A percentile compares a stretch with the other conserved stretches of the same genome.
Evolutionary conservation across 2,888 invertebrate genomes (phyloP).

Genomic region (Acheta domesticus): DNA sequence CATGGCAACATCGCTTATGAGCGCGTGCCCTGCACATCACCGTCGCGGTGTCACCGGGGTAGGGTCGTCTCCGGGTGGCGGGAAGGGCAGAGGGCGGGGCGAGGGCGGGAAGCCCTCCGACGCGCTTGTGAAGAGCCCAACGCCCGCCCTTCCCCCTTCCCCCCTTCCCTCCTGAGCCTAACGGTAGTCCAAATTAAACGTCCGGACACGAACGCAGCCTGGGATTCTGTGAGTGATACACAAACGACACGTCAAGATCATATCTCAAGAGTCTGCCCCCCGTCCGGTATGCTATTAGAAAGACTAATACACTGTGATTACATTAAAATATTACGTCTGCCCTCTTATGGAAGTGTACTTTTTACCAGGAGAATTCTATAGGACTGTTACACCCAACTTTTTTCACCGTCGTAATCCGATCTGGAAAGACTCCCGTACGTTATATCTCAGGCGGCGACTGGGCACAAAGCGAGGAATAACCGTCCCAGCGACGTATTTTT

Average conservation of each 20-base stretch:
- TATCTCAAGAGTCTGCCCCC: not conserved
- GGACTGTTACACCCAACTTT: slow-evolving; percentile 18
- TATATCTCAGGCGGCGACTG: not conserved
- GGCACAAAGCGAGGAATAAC: not conserved
- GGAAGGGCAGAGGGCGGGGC: not conserved
- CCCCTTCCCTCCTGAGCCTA: not conserved
- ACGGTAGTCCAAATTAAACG: slow-evolving; percentile 18
- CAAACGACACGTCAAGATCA: slow-evolving; percentile 9
- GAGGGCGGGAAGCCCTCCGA: not conserved
- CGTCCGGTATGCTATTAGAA: slow-evolving; percentile 1
- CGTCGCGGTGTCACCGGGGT: too few species aligned
- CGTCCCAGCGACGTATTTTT: not conserved
- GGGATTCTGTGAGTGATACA: slow-evolving; percentile 3
- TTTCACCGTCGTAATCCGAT: not conserved
- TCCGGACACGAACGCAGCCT: not conserved
- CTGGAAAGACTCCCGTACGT: not conserved
- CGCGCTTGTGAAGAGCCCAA: not conserved
- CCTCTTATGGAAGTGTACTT: slow-evolving; percentile 11
- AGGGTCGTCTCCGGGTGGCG: not conserved
- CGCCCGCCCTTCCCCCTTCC: not conserved
- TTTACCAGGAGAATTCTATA: not conserved
- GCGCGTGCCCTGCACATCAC: too few species aligned
- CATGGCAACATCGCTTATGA: too few species aligned
- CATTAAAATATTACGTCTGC: slow-evolving; percentile 18
- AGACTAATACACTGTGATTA: slow-evolving; percentile 18